These are phyloP conservation scores for Ailurus styani DNA, from an alignment of 2,113 vertebrate species.

Conservation along the genomic window DNA sequence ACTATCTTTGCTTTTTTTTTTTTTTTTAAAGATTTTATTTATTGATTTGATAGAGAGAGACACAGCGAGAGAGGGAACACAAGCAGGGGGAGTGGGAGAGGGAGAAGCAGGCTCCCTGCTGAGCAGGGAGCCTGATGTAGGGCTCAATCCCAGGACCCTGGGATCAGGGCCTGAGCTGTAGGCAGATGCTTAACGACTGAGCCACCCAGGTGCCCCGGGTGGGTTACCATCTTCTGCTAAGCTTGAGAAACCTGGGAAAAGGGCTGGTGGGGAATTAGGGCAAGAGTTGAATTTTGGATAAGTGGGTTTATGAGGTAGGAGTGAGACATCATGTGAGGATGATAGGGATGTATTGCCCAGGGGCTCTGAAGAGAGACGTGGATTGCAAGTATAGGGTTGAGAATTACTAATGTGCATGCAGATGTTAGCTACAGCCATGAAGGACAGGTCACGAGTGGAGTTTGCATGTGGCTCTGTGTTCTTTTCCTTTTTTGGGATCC, in stretches of 20 bases:
- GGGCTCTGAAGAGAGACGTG: background rate
- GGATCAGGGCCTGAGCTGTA: too few species aligned
- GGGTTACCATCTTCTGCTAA: background rate
- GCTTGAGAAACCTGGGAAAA: background rate
- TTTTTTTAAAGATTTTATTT: too few species aligned
- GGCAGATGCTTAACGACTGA: too few species aligned
- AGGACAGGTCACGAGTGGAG: background rate
- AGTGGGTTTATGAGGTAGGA: background rate
- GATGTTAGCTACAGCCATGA: background rate
- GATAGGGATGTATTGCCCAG: background rate
- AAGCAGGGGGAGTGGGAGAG: too few species aligned
- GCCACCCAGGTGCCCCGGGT: too few species aligned
- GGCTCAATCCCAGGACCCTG: too few species aligned
- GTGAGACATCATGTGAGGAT: background rate
- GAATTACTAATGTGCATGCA: background rate
- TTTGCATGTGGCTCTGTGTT: background rate
- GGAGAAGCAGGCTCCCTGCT: too few species aligned
- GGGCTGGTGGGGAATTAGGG: background rate
- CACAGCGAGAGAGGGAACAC: too few species aligned
- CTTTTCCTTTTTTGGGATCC: background rate
- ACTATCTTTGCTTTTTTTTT: background rate
- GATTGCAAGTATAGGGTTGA: background rate
- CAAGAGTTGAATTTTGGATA: background rate
- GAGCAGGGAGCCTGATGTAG: too few species aligned
- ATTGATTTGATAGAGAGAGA: too few species aligned